Base-by-base conservation (phyloP, 2,888 invertebrate genomes). In the Apoda limacodes region DNA sequence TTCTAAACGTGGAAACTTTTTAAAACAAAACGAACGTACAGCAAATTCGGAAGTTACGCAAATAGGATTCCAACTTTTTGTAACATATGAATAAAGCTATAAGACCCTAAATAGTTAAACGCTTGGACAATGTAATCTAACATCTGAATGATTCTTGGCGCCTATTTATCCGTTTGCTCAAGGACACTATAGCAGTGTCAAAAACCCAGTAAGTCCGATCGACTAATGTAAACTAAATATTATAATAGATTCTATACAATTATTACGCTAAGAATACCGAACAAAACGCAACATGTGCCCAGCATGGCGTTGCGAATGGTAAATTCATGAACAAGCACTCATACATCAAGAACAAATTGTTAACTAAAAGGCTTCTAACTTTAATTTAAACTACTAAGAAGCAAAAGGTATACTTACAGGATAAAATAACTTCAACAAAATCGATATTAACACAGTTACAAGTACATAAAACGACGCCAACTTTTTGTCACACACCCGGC, bases 401-500 rank as follows among this genome's bases (percentile, higher is more conserved):
- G 29, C 23, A 15, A 9, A 33, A 37, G 17, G 32, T 40, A 43
- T 35, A 55, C 68, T 68, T 43, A 66, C 69, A 60, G 42, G 45
- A 39, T 42, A 40, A 41, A 40, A 50, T 46, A 46, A 53, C 46
- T 47, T 48, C 41, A 31, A 45, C 48, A 51, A 58, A 63, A 57
- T 57, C 54, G 56, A 58, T 61, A 52, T 41, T 50, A 50, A 46
- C 53, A 57, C 59, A 52, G 55, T 17, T 17, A n/a, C n/a, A 51
- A 50, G 55, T 50, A 47, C 56, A 54, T 43, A 51, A 63, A 65
- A 61, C 55, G 72, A 76, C 72, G 74, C 76, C 60, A 65, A 68
- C 65, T 60, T 72, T 67, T 47, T 65, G 74, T 64, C 70, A 74
- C 60, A 65, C 67, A 68, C 62, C 80, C 80, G 78, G 78, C 78